Conservation (phyloP, 2,797 vertebrate species). For the Pelobates cultripes region DNA sequence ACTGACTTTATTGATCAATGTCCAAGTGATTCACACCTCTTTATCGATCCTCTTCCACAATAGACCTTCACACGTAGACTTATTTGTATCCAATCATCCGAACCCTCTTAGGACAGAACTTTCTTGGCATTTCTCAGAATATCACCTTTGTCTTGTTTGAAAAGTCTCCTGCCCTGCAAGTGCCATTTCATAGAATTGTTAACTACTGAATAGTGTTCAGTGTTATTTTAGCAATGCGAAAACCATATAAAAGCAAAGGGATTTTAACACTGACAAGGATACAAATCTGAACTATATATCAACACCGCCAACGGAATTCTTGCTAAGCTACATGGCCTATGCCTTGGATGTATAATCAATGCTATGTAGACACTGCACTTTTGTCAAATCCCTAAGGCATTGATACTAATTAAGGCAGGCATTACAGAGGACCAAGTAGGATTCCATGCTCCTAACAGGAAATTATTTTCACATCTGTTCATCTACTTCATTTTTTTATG, state of each 20-base stretch:
- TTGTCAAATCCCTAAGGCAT: slow-evolving; percentile 3
- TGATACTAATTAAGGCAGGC: slow-evolving; percentile 18
- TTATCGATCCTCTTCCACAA: background rate
- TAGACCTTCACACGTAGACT: background rate
- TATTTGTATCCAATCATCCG: background rate
- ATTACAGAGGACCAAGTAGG: background rate
- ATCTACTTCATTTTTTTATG: background rate
- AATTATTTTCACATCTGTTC: slow-evolving; percentile 23
- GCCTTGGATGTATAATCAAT: background rate
- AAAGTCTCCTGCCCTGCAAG: background rate
- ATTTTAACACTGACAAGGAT: background rate
- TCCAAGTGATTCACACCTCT: background rate
- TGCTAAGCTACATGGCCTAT: background rate
- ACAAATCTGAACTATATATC: background rate
- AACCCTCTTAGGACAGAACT: background rate
- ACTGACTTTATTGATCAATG: background rate
- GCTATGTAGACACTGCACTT: background rate
- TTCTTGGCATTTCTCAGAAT: background rate
- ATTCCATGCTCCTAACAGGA: slow-evolving; percentile 1
- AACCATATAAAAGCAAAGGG: background rate
- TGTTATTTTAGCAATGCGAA: background rate
- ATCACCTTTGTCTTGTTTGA: background rate
- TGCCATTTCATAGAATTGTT: background rate
- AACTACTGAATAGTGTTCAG: background rate
- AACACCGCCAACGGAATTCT: background rate